Base-by-base conservation (phyloP, 92 coral and sea anemone species). In the Anthopleura xanthogrammica region DNA sequence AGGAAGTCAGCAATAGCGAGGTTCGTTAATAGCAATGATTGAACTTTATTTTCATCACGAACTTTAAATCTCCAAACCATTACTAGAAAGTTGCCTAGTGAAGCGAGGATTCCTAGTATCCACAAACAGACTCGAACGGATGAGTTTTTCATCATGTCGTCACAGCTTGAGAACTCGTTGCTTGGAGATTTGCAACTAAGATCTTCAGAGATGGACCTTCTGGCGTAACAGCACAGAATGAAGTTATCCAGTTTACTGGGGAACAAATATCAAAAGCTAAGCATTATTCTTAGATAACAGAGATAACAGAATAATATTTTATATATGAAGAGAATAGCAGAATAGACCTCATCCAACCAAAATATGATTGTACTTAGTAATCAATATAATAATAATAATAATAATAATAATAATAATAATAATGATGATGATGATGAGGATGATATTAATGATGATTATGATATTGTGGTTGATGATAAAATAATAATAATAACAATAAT, bases 141-240 rank as follows among this genome's bases (percentile, higher is more conserved):
- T 64, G 64, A 10, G 65, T 80, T 80, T 56, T 88, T 90, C 52
- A 91, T 85, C 94, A 91, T 82, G 42, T 87, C 89, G 40, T 85
- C 86, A 36, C 94, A 91, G 82, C 85, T 89, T 40, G 94, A 91
- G 77, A 89, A 89, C 7, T 81, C 86, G 22, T 86, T 83, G 29
- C 64, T 66, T 17, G 82, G 78, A 41, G 81, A 80, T 12, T 80
- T 80, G 66, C 94, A 91, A 29, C 41, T 23, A 6, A 91, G 80
- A 36, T 4, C 16, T 29, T 13, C 42, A 43, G 62, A 16, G 2
- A 83, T 62, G 41, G 80, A 55, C 36, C 77, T 77, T 40, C 83
- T 65, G 16, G 92, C 94, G 75, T 89, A 89, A 62, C 94, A 91
- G 75, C 94, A 91, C 81, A 83, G 71, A n/a, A 88, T 86, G 56